phyloP scores from a whole-genome alignment of 2,113 vertebrate genomes.

The Labeo catla region DNA sequence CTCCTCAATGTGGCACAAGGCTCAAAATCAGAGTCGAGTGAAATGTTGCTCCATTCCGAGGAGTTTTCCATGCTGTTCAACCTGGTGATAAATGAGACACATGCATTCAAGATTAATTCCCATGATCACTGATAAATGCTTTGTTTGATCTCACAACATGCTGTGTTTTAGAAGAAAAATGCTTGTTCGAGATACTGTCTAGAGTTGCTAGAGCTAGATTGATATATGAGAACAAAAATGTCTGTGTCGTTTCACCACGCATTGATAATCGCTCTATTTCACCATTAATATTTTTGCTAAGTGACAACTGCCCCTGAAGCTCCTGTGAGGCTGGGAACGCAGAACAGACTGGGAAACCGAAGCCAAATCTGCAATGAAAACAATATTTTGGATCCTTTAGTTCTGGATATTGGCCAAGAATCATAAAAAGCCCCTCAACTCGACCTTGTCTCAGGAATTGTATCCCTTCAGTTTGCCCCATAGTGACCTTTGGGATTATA shows the following conservation, averaged over 20 bases:
- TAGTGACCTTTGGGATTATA: conserved; percentile 34
- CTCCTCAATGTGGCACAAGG: conserved; percentile 66
- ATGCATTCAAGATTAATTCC: not conserved
- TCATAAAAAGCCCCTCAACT: conserved; percentile 40
- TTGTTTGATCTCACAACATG: not conserved
- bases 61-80: conserved; percentile 70
- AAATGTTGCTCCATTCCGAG: conserved; percentile 64
- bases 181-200: not conserved
- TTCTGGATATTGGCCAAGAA: conserved; percentile 43
- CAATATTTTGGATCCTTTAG: conserved; percentile 15
- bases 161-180: conserved; percentile 6
- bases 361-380: conserved; percentile 20
- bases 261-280: conserved; percentile 27
- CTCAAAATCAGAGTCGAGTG: conserved; percentile 57
- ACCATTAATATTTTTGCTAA: conserved; percentile 36
- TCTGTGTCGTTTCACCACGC: not conserved
- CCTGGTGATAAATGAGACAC: conserved; percentile 48
- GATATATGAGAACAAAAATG: conserved; percentile 13
- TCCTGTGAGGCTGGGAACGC: conserved; percentile 25
- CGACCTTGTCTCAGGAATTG: conserved; percentile 34
- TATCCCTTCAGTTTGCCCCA: conserved; percentile 22
- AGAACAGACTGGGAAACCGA: conserved; percentile 12
- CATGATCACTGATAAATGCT: conserved; percentile 6
- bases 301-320: conserved; percentile 3
- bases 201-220: not conserved